Base-by-base conservation (phyloP, 1,140 invertebrate species). In the Drosophila pallidifrons region DNA sequence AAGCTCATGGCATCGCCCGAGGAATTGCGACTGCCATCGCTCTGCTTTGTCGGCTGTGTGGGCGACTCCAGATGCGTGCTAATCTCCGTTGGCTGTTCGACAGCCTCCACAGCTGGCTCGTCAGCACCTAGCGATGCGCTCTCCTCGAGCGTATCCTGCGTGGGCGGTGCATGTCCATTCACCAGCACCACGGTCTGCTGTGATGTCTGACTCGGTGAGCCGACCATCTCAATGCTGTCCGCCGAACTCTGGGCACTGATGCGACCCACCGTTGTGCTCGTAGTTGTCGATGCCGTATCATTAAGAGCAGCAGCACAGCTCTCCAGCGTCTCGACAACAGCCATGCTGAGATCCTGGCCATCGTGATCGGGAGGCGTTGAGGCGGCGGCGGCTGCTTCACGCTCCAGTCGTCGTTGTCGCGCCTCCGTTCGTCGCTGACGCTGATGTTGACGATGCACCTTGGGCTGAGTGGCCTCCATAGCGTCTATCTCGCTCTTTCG, bases 361-460 rank as follows among this genome's bases (percentile, higher is more conserved):
- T 79, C 66, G 16, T 66, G 60, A 47, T 86, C 77, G 13, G 81
- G 72, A 1, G 81, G 57, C 11, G 80, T 64, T 41, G 70, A 63
- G 5, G 47, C 60, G 11, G 68, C 66, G 1, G 85, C 81, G 7
- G 82, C 85, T 45, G 85, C 86, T 49, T 90, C 85, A 11, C 86
- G 71, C 15, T 89, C 81, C 65, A 86, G 28, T 2, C 86, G 86
- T 63, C 87, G 70, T 52, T 91, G 87, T 13, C 87, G 83, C 20
- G 87, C 82, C 69, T 91, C 91, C 6, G 88, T 91, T 49, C 91
- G 91, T 3, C 83, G 80, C 63, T 88, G 83, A 35, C 91, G 86
- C 59, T 91, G 89, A 52, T 91, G 90, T 76, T 92, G 91, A 35
- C 86, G 89, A 90, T 92, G 91, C 68, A 92, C 91, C 76, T 92